A percentile compares a stretch with the other conserved stretches of the same genome.
Conservation (phyloP, 2,888 invertebrate species). For the Lapara coniferarum region DNA sequence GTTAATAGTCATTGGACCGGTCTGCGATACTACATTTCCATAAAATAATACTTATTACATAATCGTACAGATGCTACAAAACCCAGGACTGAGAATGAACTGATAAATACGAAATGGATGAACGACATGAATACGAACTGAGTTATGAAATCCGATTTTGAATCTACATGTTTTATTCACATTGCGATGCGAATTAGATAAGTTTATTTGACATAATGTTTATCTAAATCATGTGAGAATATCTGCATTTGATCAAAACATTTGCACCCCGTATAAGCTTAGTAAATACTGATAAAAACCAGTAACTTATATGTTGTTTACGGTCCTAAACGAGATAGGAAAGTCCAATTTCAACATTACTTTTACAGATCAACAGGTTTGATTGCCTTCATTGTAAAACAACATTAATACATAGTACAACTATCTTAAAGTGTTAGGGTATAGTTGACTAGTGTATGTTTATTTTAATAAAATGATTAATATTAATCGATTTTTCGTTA, state of each 20-base stretch:
- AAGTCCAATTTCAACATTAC: background rate
- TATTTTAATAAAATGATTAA: too few species aligned
- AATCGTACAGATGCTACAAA: background rate
- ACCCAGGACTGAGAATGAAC: background rate
- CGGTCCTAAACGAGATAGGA: background rate
- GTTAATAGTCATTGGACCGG: background rate
- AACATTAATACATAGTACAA: too few species aligned
- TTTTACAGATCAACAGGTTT: background rate
- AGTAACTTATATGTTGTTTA: background rate
- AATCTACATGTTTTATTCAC: constrained; percentile 5
- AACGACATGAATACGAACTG: background rate
- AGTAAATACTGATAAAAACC: background rate
- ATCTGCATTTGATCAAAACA: constrained; percentile 2
- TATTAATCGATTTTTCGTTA: too few species aligned
- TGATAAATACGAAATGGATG: background rate
- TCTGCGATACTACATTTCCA: background rate
- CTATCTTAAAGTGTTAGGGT: too few species aligned
- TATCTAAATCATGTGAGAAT: background rate
- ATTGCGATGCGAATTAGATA: constrained; percentile 12
- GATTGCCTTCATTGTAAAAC: too few species aligned
- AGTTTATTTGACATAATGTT: constrained; percentile 14
- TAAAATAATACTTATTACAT: background rate
- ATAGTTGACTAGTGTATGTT: too few species aligned
- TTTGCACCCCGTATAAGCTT: background rate
- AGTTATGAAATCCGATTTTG: background rate